Evolutionary conservation across 2,113 vertebrate species (phyloP), one percentile per base, ranked within the genome.

Genomic region (Ictalurus furcatus): DNA sequence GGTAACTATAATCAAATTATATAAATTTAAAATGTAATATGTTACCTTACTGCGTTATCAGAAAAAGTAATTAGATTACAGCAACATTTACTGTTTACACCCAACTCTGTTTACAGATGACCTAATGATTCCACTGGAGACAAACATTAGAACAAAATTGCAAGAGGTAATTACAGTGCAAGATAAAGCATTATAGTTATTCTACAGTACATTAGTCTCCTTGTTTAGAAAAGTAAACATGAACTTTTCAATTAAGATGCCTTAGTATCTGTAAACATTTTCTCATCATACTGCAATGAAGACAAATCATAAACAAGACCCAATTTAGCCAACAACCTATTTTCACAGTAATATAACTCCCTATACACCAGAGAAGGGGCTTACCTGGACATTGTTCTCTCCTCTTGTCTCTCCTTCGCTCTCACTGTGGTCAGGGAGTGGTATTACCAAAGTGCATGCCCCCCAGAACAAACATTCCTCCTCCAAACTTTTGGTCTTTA

Each of bases 371-470:
- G 6, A 44, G 16, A 69, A 71, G 54, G 13, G 30, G 67, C 86
- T 92, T 86, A 95, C 94, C 94, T 94, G 91, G 90, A 84, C 85
- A 88, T 92, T 87, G 89, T 88, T 34, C 80, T 91, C 84, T 84
- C 44, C 87, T 65, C 73, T 74, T 83, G 85, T 28, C 76, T 85
- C 63, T 89, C 87, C 63, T 63, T 90, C 73, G 90, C 86, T 91
- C 59, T 84, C 28, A 85, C 85, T 85, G 40, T 67, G 56, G 90
- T 95, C 94, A 96, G 91, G 95, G 95, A 92, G 90, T 96, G 84
- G 97, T 97, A 93, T 99, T 97, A 54, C 98, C 98, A 76, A 96
- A 97, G 89, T 94, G 96, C 88, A 97, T 95, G 91, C 96, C 94
- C 71, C 96, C 96, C 19, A 97, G 96, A 52, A 95, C 96, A 98